phyloP scores from a whole-genome alignment of 2,113 vertebrate genomes.

The Hemibates koningsi region DNA sequence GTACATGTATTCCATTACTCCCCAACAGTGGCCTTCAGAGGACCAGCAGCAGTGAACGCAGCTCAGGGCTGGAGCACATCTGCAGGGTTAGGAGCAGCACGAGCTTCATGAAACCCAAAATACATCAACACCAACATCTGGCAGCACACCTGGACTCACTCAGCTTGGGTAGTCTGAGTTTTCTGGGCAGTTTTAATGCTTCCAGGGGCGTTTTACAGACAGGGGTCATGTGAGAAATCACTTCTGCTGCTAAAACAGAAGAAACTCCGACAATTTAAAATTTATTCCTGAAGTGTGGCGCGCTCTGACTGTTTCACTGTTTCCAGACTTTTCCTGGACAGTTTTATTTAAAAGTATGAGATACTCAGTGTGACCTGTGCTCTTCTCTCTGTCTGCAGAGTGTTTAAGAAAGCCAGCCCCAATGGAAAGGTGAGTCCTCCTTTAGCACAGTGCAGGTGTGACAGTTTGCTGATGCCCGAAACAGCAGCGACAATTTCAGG shows the following conservation, averaged over 20 bases:
- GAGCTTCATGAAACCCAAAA: background rate
- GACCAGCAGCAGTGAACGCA: background rate
- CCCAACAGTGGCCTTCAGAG: background rate
- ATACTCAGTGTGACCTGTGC: accelerated
- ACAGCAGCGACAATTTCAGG: background rate
- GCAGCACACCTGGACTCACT: background rate
- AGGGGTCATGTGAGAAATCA: background rate
- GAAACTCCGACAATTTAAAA: background rate
- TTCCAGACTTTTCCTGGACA: background rate
- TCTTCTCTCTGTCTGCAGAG: slow-evolving; percentile 61
- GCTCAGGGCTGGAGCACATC: background rate
- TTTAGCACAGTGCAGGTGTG: background rate
- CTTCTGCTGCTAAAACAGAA: background rate
- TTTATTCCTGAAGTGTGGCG: background rate
- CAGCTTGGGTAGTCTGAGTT: background rate
- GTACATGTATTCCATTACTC: background rate
- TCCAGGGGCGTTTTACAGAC: accelerated
- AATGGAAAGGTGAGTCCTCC: slow-evolving; percentile 74
- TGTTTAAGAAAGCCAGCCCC: slow-evolving; percentile 88
- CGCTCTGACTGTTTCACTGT: background rate
- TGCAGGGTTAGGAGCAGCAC: background rate
- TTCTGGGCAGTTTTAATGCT: background rate
- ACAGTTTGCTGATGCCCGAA: background rate
- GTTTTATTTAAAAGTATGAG: background rate
- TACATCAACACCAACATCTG: background rate